Base-by-base conservation (phyloP, 2,797 vertebrate genomes). In the Phalanger gymnotis region DNA sequence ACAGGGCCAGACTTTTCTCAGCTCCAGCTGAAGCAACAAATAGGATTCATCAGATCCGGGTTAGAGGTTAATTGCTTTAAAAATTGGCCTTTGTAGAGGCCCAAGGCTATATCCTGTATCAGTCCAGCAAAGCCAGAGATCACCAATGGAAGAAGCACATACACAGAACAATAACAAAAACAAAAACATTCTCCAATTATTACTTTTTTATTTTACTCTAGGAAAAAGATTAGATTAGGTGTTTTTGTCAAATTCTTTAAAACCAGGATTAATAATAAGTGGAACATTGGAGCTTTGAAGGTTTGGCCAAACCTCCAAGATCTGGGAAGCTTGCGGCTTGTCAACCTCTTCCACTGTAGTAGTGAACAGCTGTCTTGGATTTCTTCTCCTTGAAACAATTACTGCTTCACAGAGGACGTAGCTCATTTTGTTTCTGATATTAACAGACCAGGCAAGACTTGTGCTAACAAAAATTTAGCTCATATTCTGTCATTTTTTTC, bases 401-500 rank as follows among this genome's bases (percentile, higher is more conserved):
- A 93, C 96, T 97, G 95, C 96, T 98, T 98, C 97, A 97, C 96
- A 98, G 98, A 98, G 96, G 98, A 95, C 92, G 96, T 95, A 96
- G 96, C 97, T 98, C 93, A 98, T 98, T 98, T 98, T 98, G 94
- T 98, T 97, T 96, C 97, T 97, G 94, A 98, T 97, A 98, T 97
- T 98, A 97, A 96, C 95, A 97, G 97, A 97, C 95, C 96, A 96
- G 97, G 94, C 95, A 95, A 96, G 81, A 91, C 92, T 47, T 96
- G 96, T 97, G 98, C 98, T 96, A 97, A 97, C 95, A 97, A 40
- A 97, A 97, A 97, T 95, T 96, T 92, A 96, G 97, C 95, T 97
- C 97, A 40, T 97, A 96, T 96, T 98, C 97, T 95, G 96, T 95
- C 93, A 96, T 96, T 96, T 97, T 73, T 56, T 54, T 53, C 52